Evolutionary conservation across 2,888 invertebrate genomes (phyloP), one percentile per base, ranked within the genome.

Genomic region (Pristionchus exspectatus): DNA sequence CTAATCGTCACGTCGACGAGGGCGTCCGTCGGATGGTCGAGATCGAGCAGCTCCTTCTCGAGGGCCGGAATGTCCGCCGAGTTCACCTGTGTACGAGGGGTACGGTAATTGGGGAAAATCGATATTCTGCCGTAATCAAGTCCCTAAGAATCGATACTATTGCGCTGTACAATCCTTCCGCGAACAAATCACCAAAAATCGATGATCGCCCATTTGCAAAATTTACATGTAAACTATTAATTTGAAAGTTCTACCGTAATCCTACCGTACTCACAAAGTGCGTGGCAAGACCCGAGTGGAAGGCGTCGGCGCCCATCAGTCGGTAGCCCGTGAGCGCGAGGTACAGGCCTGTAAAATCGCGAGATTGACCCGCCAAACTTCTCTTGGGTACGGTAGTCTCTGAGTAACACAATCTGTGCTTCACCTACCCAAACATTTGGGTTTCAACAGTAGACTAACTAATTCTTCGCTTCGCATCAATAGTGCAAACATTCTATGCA

Each of bases 211-310:
- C 69, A 33, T 72, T 72, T 30, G 16, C 69, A 69, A 69, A 69
- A 33, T 18, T 50, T 50, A 18, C 10, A 59, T 56, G 59, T 21
- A 59, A 59, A 54, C 2, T 21, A 27, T 12, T 33, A 0, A 1
- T 10, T 9, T 56, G 33, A 21, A 12, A 10, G 54, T 21, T 21
- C 74, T 74, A 74, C 44, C 33, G 74, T 77, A 44, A 24, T 10
- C 74, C 74, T 44, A 77, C 74, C 74, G 44, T 30, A 90, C 91
- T 85, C 63, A 94, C 94, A 87, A 92, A 98, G 95, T 99, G 99
- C 7, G 98, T 98, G 0, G 98, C 98, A 90, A 99, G 96, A 4
- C 98, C 98, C 2, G 98, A 97, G 95, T 97, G 97, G 0, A 97
- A 96, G 5, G 98, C 97, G 95, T 99, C 98, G 89, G 96, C 96